A percentile compares a stretch with the other conserved stretches of the same genome.
Conservation (phyloP, 2,113 vertebrate genomes). For the Gobiocypris rarus region DNA sequence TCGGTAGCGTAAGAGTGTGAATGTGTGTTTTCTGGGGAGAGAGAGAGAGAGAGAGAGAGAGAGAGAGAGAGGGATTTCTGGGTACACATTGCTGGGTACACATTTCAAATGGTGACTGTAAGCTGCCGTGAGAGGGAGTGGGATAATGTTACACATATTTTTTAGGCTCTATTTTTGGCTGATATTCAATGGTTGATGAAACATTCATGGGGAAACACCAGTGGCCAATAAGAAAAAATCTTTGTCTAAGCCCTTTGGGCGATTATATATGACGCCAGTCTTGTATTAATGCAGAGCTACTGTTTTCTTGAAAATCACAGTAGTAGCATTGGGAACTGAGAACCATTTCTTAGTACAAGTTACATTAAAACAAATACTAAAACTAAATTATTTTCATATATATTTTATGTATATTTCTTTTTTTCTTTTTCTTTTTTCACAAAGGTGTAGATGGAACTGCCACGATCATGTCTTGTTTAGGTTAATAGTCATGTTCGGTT, state of each 20-base stretch:
- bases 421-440: no score
- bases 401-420: no score
- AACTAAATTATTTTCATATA: no score
- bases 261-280: conserved; percentile 11
- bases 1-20: conserved; percentile 14
- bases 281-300: neutral
- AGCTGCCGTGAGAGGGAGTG: conserved; percentile 20
- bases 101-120: conserved; percentile 42
- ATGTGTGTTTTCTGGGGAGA: conserved; percentile 45
- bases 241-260: conserved; percentile 3
- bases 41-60: neutral
- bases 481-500: no score
- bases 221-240: conserved; percentile 24
- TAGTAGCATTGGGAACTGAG: neutral
- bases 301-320: neutral
- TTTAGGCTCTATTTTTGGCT: conserved; percentile 28
- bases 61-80: conserved; percentile 21
- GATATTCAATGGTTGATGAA: conserved; percentile 45
- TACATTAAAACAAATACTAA: no score
- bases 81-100: conserved; percentile 21
- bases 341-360: no score
- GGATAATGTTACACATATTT: conserved; percentile 57
- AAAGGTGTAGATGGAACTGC: no score
- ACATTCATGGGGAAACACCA: conserved; percentile 54
- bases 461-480: no score